A percentile compares a stretch with the other conserved stretches of the same genome.
phyloP scores from a whole-genome alignment of 2,113 vertebrate species.

The Gymnobelideus leadbeateri region DNA sequence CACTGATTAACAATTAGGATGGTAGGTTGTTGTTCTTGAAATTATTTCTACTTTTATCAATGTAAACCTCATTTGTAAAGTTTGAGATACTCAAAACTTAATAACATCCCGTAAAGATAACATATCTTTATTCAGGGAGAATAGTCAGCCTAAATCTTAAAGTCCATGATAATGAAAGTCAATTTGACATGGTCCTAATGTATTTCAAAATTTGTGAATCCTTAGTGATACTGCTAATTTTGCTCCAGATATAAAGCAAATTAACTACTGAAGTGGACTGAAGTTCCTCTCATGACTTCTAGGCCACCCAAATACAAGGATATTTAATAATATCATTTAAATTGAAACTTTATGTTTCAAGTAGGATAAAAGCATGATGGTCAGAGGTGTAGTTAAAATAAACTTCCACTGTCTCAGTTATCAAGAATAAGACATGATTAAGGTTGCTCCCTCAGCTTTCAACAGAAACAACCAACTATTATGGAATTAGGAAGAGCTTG shows the following conservation, averaged over 20 bases:
- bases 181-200: slow-evolving; percentile 23
- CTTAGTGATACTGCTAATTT: slow-evolving; percentile 45
- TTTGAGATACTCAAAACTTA: background rate
- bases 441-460: background rate
- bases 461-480: background rate
- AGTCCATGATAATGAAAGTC: background rate
- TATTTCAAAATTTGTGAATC: slow-evolving; percentile 22
- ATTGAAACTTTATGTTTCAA: slow-evolving; percentile 23
- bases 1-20: background rate
- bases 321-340: background rate
- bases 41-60: background rate
- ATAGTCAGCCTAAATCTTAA: background rate
- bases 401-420: background rate
- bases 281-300: slow-evolving; percentile 1
- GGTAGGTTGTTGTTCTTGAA: background rate
- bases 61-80: slow-evolving; percentile 14
- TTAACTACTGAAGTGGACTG: slow-evolving; percentile 52
- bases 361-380: background rate
- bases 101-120: background rate
- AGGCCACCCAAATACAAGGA: background rate
- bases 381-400: background rate
- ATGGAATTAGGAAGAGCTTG: background rate
- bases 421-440: background rate
- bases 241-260: slow-evolving; percentile 44
- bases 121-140: background rate